Evolutionary conservation across 2,797 vertebrate species (phyloP).

Genomic region (Oreochromis grahami): DNA sequence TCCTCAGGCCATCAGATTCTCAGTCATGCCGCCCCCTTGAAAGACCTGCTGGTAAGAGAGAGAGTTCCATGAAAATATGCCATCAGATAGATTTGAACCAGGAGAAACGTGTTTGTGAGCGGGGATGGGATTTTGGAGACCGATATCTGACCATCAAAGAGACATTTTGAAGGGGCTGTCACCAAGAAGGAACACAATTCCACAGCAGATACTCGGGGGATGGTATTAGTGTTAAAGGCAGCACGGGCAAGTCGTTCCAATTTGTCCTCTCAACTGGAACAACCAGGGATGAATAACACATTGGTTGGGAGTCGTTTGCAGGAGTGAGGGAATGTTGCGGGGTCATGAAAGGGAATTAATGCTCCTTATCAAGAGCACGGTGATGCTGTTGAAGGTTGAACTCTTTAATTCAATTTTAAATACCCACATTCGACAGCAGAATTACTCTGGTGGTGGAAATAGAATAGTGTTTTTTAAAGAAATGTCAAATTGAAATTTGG

Average conservation of each 20-base stretch:
- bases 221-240: constrained; percentile 19
- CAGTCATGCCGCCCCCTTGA: neutral
- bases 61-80: constrained; percentile 38
- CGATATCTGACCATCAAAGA: constrained; percentile 59
- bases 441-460: neutral
- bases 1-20: constrained; percentile 50
- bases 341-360: constrained; percentile 44
- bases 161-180: constrained; percentile 59
- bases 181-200: constrained; percentile 28
- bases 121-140: constrained; percentile 21
- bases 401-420: neutral
- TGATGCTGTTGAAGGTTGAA: constrained; percentile 6
- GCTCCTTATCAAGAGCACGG: constrained; percentile 64
- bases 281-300: constrained; percentile 44
- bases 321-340: neutral
- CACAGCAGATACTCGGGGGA: constrained; percentile 5
- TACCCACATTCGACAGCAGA: neutral
- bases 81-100: constrained; percentile 51
- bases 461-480: neutral
- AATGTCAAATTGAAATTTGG: neutral
- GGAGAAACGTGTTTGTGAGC: neutral
- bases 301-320: constrained; percentile 6
- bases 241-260: neutral
- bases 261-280: constrained; percentile 16
- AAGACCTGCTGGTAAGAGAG: constrained; percentile 28